Evolutionary conservation across 2,797 vertebrate genomes (phyloP), one percentile per base, ranked within the genome.

Genomic region (Pelodytes ibericus): DNA sequence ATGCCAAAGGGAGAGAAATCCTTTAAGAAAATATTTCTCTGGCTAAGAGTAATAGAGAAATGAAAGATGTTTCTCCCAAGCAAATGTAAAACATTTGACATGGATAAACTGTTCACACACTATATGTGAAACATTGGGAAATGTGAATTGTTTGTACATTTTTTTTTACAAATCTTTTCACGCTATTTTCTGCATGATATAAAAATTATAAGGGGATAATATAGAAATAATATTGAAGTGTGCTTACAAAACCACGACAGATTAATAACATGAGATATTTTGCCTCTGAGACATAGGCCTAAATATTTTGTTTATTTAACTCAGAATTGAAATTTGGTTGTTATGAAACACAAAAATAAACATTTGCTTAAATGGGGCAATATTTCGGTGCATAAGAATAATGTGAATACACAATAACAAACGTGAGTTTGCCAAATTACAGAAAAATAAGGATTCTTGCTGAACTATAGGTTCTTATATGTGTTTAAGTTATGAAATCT

Each of bases 1-100:
- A 60, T 31, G 70, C 76, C 76, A 79, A 68, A 59, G 61, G 26
- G 44, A 68, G 47, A 22, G 68, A 72, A 79, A 73, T 79, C 57
- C 63, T 62, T 61, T 29, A 70, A 79, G 56, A 44, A 68, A 75
- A 68, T 61, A 53, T 61, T 25, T 79, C 51, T 41, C 36, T 68
- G 76, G 76, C 57, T 73, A 16, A 60, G 29, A 60, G 18, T 67
- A 64, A 53, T 26, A 31, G 69, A 66, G 25, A 41, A 79, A 73
- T 62, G 53, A 73, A 74, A 57, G 44, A 57, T 22, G 57, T 73
- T n/a, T n/a, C n/a, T n/a, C n/a, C n/a, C n/a, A n/a, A n/a, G n/a
- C n/a, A n/a, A n/a, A n/a, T n/a, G n/a, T n/a, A n/a, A n/a, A n/a
- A n/a, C n/a, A n/a, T n/a, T n/a, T n/a, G n/a, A 67, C 60, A 30